Percentiles rank a stretch among this genome's conserved stretches.
Evolutionary conservation across 2,888 invertebrate genomes (phyloP).

Genomic region (Apoda limacodes): DNA sequence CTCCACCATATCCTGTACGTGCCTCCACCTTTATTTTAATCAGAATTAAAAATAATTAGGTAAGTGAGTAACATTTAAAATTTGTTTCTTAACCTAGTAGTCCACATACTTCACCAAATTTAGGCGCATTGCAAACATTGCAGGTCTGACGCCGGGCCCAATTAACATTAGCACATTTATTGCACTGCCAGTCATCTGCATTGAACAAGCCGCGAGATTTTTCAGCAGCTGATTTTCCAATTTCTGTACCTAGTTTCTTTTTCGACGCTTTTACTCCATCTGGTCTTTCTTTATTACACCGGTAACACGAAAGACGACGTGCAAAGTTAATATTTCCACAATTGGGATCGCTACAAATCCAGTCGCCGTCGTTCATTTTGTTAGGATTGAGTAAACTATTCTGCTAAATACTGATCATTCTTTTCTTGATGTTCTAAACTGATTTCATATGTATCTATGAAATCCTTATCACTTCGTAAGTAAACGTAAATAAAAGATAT

Average conservation of each 20-base stretch:
- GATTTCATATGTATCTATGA: no score
- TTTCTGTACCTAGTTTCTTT: constrained; percentile 93
- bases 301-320: constrained; percentile 88
- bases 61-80: no score
- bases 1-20: constrained; percentile 85
- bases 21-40: no score
- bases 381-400: no score
- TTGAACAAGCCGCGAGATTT: constrained; percentile 96
- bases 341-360: constrained; percentile 74
- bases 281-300: constrained; percentile 83
- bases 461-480: no score
- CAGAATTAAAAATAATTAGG: no score
- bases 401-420: no score
- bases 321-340: constrained; percentile 98
- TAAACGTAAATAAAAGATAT: no score
- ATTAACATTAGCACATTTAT: constrained; percentile 99
- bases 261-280: constrained; percentile 56
- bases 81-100: not conserved
- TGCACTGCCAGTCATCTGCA: constrained; percentile 99
- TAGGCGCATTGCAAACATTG: constrained; percentile 99
- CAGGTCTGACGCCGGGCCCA: constrained; percentile 97
- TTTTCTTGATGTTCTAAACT: no score
- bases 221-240: constrained; percentile 98
- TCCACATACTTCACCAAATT: constrained; percentile 89
- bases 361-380: constrained; percentile 72